Conservation (phyloP, 2,113 vertebrate species). For the Corynorhinus townsendii region DNA sequence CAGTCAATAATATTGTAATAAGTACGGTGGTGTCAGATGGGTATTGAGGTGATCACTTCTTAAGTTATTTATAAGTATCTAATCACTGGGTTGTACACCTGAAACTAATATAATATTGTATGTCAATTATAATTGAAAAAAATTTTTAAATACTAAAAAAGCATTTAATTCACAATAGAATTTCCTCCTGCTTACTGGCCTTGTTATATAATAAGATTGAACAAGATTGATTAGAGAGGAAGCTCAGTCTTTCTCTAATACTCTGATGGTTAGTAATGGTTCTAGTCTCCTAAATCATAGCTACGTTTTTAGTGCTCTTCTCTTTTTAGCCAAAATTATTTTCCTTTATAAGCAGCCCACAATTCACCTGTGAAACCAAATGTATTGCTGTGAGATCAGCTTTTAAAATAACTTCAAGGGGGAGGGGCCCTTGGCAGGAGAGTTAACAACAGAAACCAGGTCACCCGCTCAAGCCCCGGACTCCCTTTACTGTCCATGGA, state of each 20-base stretch:
- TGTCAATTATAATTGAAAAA: not conserved
- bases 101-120: not conserved
- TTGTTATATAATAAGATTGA: not conserved
- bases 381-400: slow-evolving; percentile 25
- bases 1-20: not conserved
- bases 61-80: not conserved
- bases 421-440: not conserved
- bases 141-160: not conserved
- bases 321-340: slow-evolving; percentile 29
- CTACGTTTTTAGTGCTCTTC: not conserved
- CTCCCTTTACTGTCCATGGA: not conserved
- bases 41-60: not conserved
- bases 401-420: slow-evolving; percentile 65
- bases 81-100: not conserved
- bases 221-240: not conserved
- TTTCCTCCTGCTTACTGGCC: not conserved
- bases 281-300: not conserved
- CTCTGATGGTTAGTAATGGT: not conserved
- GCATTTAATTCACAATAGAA: not conserved
- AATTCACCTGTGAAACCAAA: slow-evolving; percentile 16
- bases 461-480: slow-evolving; percentile 6
- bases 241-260: not conserved
- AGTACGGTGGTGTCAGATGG: not conserved
- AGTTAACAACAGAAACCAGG: slow-evolving; percentile 54
- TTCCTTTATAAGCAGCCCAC: slow-evolving; percentile 13